Conservation (phyloP, 2,113 vertebrate species). For the Cephalopterus ornatus region DNA sequence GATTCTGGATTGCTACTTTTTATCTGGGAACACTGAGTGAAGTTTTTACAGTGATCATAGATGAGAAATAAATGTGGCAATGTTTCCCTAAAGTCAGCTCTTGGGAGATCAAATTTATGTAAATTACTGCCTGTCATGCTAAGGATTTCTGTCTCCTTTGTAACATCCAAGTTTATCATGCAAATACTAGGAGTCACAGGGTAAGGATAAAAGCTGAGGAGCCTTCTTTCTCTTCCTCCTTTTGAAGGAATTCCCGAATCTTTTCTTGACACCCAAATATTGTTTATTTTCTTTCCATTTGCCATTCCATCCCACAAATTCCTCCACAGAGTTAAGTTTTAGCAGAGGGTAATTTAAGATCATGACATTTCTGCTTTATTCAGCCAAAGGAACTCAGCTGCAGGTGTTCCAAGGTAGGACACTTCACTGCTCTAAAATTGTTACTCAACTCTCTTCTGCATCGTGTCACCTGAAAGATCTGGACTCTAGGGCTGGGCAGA, state of each 20-base stretch:
- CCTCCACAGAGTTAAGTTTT: neutral
- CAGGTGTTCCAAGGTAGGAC: neutral
- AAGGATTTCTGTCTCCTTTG: neutral
- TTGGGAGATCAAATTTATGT: neutral
- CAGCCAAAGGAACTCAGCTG: neutral
- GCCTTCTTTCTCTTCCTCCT: neutral
- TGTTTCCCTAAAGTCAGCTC: neutral
- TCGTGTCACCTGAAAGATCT: neutral
- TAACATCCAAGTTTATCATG: neutral
- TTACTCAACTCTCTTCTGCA: neutral
- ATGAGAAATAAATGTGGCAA: neutral
- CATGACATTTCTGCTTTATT: neutral
- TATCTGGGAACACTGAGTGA: neutral
- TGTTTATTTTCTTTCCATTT: neutral
- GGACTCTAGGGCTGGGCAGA: neutral
- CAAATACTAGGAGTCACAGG: neutral
- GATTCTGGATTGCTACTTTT: neutral
- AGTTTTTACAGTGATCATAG: neutral
- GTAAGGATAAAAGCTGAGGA: neutral
- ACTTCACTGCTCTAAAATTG: neutral
- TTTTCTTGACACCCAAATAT: neutral
- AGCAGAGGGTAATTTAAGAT: neutral
- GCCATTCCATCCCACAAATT: neutral
- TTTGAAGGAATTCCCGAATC: neutral
- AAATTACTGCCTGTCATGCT: neutral